A percentile compares a stretch with the other conserved stretches of the same genome.
These are phyloP conservation scores for Telmatochromis sp. DNA, from an alignment of 2,113 vertebrate genomes.

Conservation along the genomic window DNA sequence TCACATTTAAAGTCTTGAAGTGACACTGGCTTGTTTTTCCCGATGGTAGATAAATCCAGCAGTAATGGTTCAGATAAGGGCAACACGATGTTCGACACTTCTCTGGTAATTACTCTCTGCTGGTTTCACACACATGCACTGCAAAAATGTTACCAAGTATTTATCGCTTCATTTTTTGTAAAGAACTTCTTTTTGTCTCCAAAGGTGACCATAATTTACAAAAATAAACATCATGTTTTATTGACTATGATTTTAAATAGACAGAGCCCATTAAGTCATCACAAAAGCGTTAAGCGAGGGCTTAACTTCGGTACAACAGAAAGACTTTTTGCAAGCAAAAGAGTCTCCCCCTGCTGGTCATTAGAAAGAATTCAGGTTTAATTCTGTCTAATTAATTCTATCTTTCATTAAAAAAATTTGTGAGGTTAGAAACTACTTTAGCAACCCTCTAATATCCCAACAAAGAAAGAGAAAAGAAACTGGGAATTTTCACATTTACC, in stretches of 20 bases:
- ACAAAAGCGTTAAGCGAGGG: neutral
- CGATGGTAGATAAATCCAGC: conserved; percentile 25
- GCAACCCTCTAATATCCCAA: neutral
- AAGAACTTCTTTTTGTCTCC: neutral
- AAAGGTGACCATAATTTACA: neutral
- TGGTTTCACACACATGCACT: neutral
- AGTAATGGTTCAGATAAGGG: conserved; percentile 40
- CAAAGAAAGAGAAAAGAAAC: neutral
- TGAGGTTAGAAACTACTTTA: neutral
- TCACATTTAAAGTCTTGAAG: neutral
- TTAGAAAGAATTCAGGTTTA: neutral
- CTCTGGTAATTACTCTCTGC: conserved; percentile 29
- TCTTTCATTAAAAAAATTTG: rapidly evolving
- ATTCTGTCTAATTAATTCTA: neutral
- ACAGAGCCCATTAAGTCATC: neutral
- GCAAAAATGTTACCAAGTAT: neutral
- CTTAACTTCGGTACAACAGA: neutral
- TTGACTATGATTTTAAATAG: neutral
- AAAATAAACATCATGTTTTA: neutral
- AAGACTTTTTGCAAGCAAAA: neutral
- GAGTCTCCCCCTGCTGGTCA: neutral
- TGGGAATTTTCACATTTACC: neutral
- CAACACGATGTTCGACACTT: conserved; percentile 22
- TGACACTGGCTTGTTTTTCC: conserved; percentile 12
- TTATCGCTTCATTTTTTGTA: neutral